Percentiles rank a stretch among this genome's conserved stretches.
These are phyloP conservation scores for Hemichromis elongatus DNA, from an alignment of 2,113 vertebrate genomes.

Conservation along the genomic window DNA sequence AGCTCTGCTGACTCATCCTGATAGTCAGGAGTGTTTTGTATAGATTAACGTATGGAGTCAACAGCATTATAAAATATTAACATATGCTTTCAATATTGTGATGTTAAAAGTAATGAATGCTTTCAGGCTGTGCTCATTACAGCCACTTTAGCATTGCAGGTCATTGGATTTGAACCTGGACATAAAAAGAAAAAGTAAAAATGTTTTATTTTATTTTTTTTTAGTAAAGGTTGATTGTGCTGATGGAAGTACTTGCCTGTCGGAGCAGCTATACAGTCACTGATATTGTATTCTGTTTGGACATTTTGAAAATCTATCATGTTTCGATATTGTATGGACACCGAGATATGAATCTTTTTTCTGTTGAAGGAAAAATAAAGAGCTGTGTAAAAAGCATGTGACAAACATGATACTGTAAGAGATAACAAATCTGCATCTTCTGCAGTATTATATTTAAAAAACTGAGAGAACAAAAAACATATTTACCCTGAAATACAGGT, in stretches of 20 bases:
- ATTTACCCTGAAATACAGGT: accelerated
- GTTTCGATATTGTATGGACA: not conserved
- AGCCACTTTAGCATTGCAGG: not conserved
- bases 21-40: accelerated
- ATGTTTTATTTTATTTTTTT: not conserved
- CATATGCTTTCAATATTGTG: accelerated
- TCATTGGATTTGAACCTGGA: accelerated
- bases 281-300: accelerated
- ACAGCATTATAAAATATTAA: accelerated
- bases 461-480: not conserved
- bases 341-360: accelerated
- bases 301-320: accelerated
- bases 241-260: not conserved
- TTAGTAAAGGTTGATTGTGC: not conserved
- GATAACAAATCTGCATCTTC: not conserved
- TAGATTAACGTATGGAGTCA: not conserved
- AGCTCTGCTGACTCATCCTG: not conserved
- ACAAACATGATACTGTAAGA: accelerated
- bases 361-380: not conserved
- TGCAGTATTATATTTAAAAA: accelerated
- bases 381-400: accelerated
- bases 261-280: accelerated
- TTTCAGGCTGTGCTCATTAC: accelerated
- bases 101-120: not conserved
- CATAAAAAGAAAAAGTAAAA: not conserved